Evolutionary conservation across 2,888 invertebrate genomes (phyloP).

Genomic region (Yponomeuta cagnagella): DNA sequence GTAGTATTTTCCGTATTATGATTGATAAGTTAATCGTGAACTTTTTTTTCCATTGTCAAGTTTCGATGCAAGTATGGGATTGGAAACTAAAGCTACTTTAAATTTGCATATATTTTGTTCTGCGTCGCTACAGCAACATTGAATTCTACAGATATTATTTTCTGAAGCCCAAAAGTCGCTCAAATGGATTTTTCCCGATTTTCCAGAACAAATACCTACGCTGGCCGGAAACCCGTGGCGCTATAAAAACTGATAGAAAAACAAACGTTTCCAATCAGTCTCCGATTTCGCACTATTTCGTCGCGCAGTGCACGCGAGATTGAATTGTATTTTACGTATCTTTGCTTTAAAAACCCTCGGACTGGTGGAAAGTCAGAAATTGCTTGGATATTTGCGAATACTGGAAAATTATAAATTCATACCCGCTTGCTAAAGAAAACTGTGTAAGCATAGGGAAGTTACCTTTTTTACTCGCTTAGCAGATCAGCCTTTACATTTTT

Average conservation of each 20-base stretch:
- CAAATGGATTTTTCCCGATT: neutral
- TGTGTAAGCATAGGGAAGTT: too few species aligned
- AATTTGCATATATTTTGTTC: too few species aligned
- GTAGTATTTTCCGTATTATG: too few species aligned
- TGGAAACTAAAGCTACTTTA: too few species aligned
- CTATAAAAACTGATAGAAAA: neutral
- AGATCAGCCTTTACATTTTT: too few species aligned
- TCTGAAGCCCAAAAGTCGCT: neutral
- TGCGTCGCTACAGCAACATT: neutral
- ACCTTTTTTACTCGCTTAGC: too few species aligned
- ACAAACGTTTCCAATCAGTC: slow-evolving; percentile 3
- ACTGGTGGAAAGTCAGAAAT: neutral
- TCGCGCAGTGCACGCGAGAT: neutral
- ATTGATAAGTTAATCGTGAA: too few species aligned
- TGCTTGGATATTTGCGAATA: neutral
- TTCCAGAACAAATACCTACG: neutral
- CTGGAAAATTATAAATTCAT: too few species aligned
- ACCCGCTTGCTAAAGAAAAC: too few species aligned
- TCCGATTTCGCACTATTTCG: slow-evolving; percentile 1
- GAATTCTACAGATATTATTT: neutral
- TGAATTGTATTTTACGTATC: neutral
- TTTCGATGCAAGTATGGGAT: too few species aligned
- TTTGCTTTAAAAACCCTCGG: neutral
- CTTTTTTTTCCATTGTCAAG: too few species aligned
- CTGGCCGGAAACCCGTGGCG: neutral